phyloP scores from a whole-genome alignment of 2,113 vertebrate genomes.

The Odocoileus hemionus region DNA sequence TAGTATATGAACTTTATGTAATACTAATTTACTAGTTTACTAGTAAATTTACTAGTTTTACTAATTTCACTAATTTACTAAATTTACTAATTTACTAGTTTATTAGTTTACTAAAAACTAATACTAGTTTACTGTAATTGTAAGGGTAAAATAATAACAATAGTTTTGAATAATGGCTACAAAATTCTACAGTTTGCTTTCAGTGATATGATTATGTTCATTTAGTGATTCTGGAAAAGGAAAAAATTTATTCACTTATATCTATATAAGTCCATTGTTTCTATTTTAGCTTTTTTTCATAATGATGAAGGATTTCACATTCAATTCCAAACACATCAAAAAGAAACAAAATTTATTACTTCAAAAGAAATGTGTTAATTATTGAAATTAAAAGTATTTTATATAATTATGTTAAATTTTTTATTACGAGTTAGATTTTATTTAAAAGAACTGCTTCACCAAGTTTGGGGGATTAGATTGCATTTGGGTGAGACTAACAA shows the following conservation, averaged over 20 bases:
- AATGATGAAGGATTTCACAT: background rate
- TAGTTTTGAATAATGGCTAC: background rate
- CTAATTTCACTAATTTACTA: no score
- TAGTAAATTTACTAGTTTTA: no score
- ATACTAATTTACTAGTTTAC: no score
- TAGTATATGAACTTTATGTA: background rate
- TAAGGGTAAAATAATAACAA: background rate
- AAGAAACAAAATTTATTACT: background rate
- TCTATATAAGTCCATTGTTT: background rate
- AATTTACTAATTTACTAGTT: no score
- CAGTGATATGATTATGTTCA: background rate
- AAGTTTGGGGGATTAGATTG: background rate
- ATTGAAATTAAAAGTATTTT: background rate
- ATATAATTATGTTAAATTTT: background rate
- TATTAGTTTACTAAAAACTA: no score
- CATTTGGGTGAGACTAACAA: background rate
- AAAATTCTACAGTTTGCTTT: background rate
- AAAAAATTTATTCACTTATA: background rate
- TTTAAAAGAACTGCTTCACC: background rate
- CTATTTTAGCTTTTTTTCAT: background rate
- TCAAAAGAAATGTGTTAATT: background rate
- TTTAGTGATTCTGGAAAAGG: background rate
- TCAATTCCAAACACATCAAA: background rate
- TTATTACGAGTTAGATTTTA: background rate
- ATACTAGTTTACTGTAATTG: background rate